phyloP scores from a whole-genome alignment of 2,888 invertebrate species.

The Pogonocherus hispidulus region DNA sequence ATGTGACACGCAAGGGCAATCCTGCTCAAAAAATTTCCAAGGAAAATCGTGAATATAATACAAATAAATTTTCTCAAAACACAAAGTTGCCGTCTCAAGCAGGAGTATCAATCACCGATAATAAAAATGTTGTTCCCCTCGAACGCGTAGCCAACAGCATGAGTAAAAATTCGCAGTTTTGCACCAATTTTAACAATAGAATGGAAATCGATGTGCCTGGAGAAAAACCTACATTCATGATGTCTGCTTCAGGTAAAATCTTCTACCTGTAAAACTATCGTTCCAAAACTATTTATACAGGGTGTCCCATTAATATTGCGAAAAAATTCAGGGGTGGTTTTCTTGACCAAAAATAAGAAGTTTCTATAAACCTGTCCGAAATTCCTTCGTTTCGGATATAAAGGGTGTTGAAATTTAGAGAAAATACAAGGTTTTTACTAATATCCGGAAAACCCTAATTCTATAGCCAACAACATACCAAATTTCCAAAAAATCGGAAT shows the following conservation, averaged over 20 bases:
- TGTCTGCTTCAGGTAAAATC: conserved; percentile 9
- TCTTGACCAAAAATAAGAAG: no score
- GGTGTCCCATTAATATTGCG: no score
- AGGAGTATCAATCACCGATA: neutral
- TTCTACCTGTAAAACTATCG: no score
- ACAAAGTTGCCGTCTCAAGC: neutral
- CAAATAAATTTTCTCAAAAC: neutral
- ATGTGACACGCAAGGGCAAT: neutral
- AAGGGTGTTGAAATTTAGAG: no score
- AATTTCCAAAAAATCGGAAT: no score
- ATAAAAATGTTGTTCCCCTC: neutral
- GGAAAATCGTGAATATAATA: neutral
- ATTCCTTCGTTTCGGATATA: no score
- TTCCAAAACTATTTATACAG: no score
- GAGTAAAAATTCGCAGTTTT: neutral
- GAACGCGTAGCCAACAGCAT: neutral
- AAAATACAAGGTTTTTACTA: no score
- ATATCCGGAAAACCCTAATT: no score
- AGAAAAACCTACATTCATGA: neutral
- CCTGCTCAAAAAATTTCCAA: neutral
- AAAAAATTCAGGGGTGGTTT: no score
- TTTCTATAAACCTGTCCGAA: no score
- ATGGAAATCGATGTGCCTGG: neutral
- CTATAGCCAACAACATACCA: no score
- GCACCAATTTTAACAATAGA: neutral